Evolutionary conservation across 2,888 invertebrate species (phyloP), one percentile per base, ranked within the genome.

Genomic region (Cepaea hortensis): DNA sequence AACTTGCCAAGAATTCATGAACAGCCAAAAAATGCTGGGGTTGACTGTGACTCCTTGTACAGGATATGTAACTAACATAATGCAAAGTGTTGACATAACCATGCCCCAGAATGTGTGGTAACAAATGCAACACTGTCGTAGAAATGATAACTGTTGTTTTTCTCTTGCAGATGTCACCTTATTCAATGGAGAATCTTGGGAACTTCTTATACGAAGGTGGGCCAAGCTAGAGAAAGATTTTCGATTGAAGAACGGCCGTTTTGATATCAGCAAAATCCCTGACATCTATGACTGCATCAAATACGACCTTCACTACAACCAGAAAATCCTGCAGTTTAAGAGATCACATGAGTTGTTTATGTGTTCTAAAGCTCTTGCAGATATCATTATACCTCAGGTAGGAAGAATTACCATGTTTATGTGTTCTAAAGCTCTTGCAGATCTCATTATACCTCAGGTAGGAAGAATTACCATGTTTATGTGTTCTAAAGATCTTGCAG

Each of bases 231-330:
- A 99, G 93, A 99, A 99, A 95, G 99, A 99, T 95, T 99, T 99
- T 94, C 97, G 97, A 92, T 97, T 97, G 0, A 98, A 98, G 94
- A 97, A 97, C 92, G 97, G 93, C 46, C 92, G 92, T 72, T 99
- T 97, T 94, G 99, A 99, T 94, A 99, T 99, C 92, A 99, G 98
- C 11, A 99, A 99, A 95, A 98, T 99, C 88, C 99, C 99, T 0
- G 99, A 99, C 94, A 99, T 99, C 90, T 99, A 99, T 93, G 99
- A 99, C 95, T 99, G 99, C 94, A 99, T 99, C 92, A 99, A 99
- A 94, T 99, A 95, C 90, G 99, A 99, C 95, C 95, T 99, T 90
- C 99, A 99, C 93, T 99, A 99, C 94, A 99, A 99, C 94, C 98
- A 98, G 93, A 98, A 98, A 93, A 98, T 98, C 1, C 94, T 99